Conservation (phyloP, 1,140 invertebrate species). For the Ceratoteleas bidentatus region DNA sequence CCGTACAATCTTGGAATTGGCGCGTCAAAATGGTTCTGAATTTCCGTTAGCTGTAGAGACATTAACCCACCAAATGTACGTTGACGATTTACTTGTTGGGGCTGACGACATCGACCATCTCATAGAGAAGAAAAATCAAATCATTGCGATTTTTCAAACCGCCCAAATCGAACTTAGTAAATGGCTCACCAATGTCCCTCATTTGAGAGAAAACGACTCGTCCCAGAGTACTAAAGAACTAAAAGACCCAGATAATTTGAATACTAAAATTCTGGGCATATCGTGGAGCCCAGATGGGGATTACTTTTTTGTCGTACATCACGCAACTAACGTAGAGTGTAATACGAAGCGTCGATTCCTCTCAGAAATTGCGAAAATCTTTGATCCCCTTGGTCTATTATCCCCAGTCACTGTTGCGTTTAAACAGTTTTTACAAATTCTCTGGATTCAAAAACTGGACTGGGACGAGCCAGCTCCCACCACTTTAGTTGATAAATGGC, state of each 20-base stretch:
- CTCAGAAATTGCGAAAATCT: background rate
- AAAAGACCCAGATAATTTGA: background rate
- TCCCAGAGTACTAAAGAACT: background rate
- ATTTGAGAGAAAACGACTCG: background rate
- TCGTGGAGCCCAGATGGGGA: background rate
- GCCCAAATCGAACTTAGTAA: no score
- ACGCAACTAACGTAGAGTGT: background rate
- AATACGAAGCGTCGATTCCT: background rate
- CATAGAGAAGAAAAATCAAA: no score
- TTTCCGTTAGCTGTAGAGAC: background rate
- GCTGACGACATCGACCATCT: no score
- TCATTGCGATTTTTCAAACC: no score
- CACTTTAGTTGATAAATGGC: no score
- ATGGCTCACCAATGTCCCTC: background rate
- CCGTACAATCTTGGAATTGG: background rate
- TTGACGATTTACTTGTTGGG: background rate
- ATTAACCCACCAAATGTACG: background rate
- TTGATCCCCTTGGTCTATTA: background rate
- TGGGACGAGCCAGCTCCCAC: constrained; percentile 6
- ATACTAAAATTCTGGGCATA: background rate
- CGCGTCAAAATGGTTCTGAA: background rate
- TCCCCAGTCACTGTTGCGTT: background rate
- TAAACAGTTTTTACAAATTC: background rate
- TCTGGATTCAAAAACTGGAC: constrained; percentile 1
- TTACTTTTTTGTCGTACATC: background rate